Base-by-base conservation (phyloP, 2,888 invertebrate species). In the Trachelus stipa region DNA sequence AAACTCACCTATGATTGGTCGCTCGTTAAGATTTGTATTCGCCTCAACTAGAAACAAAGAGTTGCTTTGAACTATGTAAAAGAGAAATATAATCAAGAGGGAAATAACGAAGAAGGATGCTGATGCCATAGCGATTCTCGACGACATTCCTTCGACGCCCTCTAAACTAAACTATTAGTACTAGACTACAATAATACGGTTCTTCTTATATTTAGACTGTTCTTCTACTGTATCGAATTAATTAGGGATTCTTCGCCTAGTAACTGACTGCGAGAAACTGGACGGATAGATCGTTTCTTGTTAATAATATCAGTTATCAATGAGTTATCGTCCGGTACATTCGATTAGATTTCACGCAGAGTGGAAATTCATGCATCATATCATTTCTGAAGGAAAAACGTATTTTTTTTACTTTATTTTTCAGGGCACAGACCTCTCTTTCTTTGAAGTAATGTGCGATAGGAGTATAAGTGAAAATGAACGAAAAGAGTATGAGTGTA, bases 1-100 rank as follows among this genome's bases (percentile, higher is more conserved):
- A 4, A 15, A 74, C 82, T 85, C 79, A 85, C 85, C 85, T 76
- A 85, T 82, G 12, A 87, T 85, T 4, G 86, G 86, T 11, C 83
- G 77, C n/a, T 85, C 74, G 68, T 85, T 84, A 15, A 37, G 34
- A 23, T 34, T 35, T 34, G 15, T 34, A 12, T 74, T 68, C 73
- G 73, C 3, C 33, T 77, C 31, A 73, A 77, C 84, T 84, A 75
- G n/a, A 73, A 76, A 40, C 34, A 83, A 77, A 81, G 76, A 78
- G 68, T 74, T 68, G 12, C 68, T 74, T 79, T 82, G 69, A 68
- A 34, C 71, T 68, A 30, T 68, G 4, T n/a, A 81, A 56, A 56
- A 9, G 4, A 56, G 56, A 56, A 56, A 56, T 56, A 56, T 23
- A 9, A 56, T 23, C 56, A 2, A 23, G 9, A 56, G 15, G 6